Base-by-base conservation (phyloP, 2,888 invertebrate species). In the Cerceris ruficornis region DNA sequence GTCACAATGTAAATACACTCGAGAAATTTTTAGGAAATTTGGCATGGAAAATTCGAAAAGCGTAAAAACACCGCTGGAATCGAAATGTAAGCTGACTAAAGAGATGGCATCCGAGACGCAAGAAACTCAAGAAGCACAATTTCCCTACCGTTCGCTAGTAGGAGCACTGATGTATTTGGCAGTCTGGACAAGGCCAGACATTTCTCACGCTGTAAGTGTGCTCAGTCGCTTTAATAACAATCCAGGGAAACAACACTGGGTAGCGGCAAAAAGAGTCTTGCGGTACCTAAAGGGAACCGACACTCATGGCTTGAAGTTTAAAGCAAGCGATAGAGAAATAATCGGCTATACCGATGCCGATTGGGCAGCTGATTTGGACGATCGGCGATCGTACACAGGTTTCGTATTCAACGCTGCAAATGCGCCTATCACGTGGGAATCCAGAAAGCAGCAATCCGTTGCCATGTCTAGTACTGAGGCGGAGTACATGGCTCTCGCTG, bases 261-360 rank as follows among this genome's bases (percentile, higher is more conserved):
- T 9, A 11, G 67, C 60, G 0, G 68, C 60, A 4, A 60, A 68
- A 41, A n/a, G 52, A 7, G 46, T 60, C 7, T 17, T 68, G 7
- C 50, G 60, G 5, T 68, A 68, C 14, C 46, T 52, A 15, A 68
- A 68, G 28, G 68, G 39, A 13, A 57, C 57, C 13, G 14, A 13
- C n/a, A n/a, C 4, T 13, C 8, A 2, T 6, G 9, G 58, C 13
- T 9, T 58, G 4, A 58, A 39, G 5, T 58, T 13, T 39, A 41
- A 9, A 58, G 5, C 8, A 28, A 28, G 28, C 6, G 6, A 39
- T 28, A n/a, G 28, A 6, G 28, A 7, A 5, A 9, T 39, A 8
- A 58, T 8, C 4, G 58, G 17, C 8, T 41, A 58, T 41, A n/a
- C 28, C 13, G 58, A 58, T 58, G 41, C 41, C 9, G 58, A 58